Base-by-base conservation (phyloP, 1,140 invertebrate species). In the Apocrypta bakeri region DNA sequence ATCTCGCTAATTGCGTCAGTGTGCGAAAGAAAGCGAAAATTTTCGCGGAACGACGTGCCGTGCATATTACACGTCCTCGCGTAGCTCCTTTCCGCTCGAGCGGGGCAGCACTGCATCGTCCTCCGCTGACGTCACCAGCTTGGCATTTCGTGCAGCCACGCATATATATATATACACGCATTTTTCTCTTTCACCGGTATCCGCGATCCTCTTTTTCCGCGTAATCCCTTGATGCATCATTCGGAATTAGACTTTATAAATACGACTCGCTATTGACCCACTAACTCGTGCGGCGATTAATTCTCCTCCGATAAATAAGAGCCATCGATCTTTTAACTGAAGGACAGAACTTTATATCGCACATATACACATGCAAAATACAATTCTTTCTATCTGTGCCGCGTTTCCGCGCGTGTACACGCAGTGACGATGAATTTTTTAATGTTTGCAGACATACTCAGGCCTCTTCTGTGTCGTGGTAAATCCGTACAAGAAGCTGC, bases 381-480 rank as follows among this genome's bases (percentile, higher is more conserved):
- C 9, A 2, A 2, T 9, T 37, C 33, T 37, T 9, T 37, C 33
- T 37, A 4, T 37, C 33, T 37, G 9, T 37, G 33, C 33, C 33
- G 33, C 33, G 9, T 9, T 37, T 4, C 9, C 33, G 9, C 33
- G 33, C 33, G 2, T 37, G 9, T 2, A 37, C 9, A 37, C 9
- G 9, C 33, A 14, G 29, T 11, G 64, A 68, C n/a, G 64, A 68
- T 25, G 64, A 68, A 56, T 56, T 56, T 56, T 56, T 17, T 17
- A 56, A 86, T 86, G 90, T 87, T 95, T 95, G 24, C 95, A 99
- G 98, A 99, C 98, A 83, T 99, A 99, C 92, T 99, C 98, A 83
- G 98, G 98, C 84, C 95, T 99, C 80, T 99, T 99, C 94, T 99
- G 98, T 93, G 99, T 99, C 86, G 98, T 99, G 83, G 98, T 99